A percentile compares a stretch with the other conserved stretches of the same genome.
Evolutionary conservation across 2,113 vertebrate species (phyloP).

Genomic region (Seriola aureovittata): DNA sequence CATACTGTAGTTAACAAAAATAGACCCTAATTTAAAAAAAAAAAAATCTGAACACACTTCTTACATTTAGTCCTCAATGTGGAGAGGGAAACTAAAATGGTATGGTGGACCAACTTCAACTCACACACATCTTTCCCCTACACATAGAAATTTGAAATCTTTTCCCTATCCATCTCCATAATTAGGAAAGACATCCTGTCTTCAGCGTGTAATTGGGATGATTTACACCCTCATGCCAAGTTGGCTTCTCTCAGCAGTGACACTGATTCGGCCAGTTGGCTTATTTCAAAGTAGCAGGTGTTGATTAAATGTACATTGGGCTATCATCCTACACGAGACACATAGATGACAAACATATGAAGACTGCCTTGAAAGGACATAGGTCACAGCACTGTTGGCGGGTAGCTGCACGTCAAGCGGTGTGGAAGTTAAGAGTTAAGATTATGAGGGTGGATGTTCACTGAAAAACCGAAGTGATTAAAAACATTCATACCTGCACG

Average conservation of each 20-base stretch:
- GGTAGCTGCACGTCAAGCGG: neutral
- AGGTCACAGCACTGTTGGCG: constrained; percentile 24
- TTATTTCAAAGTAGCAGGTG: constrained; percentile 72
- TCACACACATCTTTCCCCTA: constrained; percentile 49
- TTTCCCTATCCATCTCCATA: constrained; percentile 72
- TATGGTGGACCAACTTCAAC: constrained; percentile 39
- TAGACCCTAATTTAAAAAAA: neutral
- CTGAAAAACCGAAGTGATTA: neutral
- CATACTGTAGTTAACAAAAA: neutral
- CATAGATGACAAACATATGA: constrained; percentile 53
- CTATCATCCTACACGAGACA: constrained; percentile 44
- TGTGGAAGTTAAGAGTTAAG: constrained; percentile 7
- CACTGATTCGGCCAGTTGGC: constrained; percentile 74
- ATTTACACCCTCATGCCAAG: constrained; percentile 74
- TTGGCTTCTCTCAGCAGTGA: constrained; percentile 69
- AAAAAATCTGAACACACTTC: neutral
- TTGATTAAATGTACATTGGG: constrained; percentile 71
- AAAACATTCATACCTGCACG: neutral
- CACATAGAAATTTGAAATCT: constrained; percentile 68
- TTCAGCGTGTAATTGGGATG: constrained; percentile 76
- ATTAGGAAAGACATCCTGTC: constrained; percentile 80
- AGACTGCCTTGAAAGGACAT: constrained; percentile 5
- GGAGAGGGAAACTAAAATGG: constrained; percentile 25
- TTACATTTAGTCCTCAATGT: neutral
- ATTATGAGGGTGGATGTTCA: neutral